These are phyloP conservation scores for Egretta garzetta DNA, from an alignment of 2,113 vertebrate genomes.

Conservation along the genomic window DNA sequence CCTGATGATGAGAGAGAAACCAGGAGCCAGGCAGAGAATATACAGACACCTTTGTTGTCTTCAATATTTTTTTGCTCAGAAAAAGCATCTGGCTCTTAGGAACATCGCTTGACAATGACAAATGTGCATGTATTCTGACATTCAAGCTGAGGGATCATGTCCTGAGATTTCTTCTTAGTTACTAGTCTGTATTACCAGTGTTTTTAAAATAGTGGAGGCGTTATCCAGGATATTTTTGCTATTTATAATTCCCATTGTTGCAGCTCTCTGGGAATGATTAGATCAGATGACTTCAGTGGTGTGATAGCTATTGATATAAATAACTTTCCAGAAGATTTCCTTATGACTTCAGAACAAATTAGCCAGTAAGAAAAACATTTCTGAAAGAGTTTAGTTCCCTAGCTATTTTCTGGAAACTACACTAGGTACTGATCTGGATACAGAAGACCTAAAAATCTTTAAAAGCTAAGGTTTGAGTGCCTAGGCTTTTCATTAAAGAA, in stretches of 20 bases:
- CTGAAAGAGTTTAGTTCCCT: neutral
- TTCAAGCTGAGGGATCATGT: neutral
- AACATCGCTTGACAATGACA: neutral
- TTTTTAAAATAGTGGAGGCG: constrained; percentile 13
- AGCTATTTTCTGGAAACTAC: neutral
- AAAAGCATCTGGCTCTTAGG: neutral
- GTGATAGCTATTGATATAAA: constrained; percentile 49
- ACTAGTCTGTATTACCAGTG: neutral
- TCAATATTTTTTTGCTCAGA: neutral
- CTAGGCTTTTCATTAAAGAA: neutral
- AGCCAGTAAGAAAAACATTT: neutral
- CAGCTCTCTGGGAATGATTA: constrained; percentile 14
- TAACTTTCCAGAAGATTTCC: constrained; percentile 39
- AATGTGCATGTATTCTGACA: neutral
- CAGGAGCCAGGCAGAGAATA: neutral
- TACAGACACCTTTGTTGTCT: neutral
- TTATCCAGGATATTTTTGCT: constrained; percentile 55
- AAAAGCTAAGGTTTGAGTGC: neutral
- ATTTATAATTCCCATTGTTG: constrained; percentile 56
- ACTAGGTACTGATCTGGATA: neutral
- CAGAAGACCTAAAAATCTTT: neutral
- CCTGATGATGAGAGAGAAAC: neutral
- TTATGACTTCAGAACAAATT: neutral
- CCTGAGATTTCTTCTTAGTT: neutral
- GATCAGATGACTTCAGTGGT: neutral